Percentiles rank a stretch among this genome's conserved stretches.
Evolutionary conservation across 37 sponge, comb jelly and placozoan species (phyloP).

Genomic region (Dysidea cf. avara): DNA sequence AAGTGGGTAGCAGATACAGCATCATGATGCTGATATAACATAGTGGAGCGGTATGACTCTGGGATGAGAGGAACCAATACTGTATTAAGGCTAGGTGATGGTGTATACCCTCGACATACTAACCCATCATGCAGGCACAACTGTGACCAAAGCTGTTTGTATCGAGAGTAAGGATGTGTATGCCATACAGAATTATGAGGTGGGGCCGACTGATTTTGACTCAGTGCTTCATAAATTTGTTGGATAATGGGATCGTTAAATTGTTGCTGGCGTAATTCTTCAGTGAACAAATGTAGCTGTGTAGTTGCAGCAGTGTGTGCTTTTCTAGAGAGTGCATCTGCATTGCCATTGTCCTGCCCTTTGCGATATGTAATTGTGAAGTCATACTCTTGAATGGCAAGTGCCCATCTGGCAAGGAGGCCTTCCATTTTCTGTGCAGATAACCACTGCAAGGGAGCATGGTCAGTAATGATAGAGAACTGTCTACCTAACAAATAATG

Average conservation of each 20-base stretch:
- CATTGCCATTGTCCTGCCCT: not conserved
- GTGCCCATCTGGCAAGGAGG: conserved; percentile 1
- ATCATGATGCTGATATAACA: not conserved
- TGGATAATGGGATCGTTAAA: not conserved
- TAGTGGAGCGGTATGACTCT: not conserved
- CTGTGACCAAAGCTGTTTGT: too few species aligned
- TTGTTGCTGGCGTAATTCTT: conserved; percentile 8
- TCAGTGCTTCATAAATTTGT: not conserved
- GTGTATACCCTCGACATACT: not conserved
- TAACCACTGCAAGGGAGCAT: not conserved
- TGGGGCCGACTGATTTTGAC: too few species aligned
- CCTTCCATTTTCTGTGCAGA: not conserved
- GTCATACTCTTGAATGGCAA: conserved; percentile 23
- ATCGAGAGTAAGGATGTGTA: not conserved
- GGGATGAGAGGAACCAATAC: not conserved
- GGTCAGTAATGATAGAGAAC: not conserved
- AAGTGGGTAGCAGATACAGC: not conserved
- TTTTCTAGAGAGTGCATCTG: too few species aligned
- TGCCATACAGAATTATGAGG: too few species aligned
- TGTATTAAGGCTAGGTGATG: not conserved
- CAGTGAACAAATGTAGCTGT: too few species aligned
- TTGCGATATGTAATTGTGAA: conserved; percentile 2
- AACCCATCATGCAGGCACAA: too few species aligned
- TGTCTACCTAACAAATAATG: not conserved
- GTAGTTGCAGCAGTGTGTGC: too few species aligned